A percentile compares a stretch with the other conserved stretches of the same genome.
Evolutionary conservation across 2,888 invertebrate genomes (phyloP).

Genomic region (Beris chalybata): DNA sequence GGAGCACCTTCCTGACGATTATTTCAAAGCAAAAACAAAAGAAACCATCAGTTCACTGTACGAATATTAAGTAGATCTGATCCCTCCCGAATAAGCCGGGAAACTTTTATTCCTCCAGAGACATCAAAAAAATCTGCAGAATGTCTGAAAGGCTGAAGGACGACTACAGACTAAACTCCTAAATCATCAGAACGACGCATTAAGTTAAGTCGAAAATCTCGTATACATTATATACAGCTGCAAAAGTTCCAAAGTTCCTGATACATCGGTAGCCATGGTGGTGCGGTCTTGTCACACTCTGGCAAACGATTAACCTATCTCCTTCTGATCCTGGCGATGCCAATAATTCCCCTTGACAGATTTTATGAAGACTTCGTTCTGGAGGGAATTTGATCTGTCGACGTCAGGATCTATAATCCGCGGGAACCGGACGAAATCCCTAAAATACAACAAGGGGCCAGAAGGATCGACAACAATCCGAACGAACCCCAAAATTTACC

Average conservation of each 20-base stretch:
- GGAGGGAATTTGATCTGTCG: not conserved
- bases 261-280: too few species aligned
- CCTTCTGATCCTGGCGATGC: not conserved
- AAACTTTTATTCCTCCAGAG: too few species aligned
- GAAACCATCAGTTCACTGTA: not conserved
- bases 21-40: too few species aligned
- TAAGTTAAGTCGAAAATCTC: conserved; percentile 5
- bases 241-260: too few species aligned
- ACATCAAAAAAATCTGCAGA: not conserved
- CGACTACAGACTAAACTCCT: not conserved
- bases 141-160: not conserved
- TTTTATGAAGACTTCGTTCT: not conserved
- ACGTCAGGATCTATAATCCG: not conserved
- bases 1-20: too few species aligned
- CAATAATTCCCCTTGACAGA: conserved; percentile 5
- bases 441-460: not conserved
- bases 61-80: conserved; percentile 2
- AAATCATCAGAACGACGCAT: conserved; percentile 4
- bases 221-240: not conserved
- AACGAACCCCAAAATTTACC: too few species aligned
- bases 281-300: not conserved
- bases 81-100: too few species aligned
- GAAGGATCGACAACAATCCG: too few species aligned
- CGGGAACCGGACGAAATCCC: not conserved
- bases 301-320: not conserved